Conservation (phyloP, 2,797 vertebrate genomes). For the Myotis daubentonii region DNA sequence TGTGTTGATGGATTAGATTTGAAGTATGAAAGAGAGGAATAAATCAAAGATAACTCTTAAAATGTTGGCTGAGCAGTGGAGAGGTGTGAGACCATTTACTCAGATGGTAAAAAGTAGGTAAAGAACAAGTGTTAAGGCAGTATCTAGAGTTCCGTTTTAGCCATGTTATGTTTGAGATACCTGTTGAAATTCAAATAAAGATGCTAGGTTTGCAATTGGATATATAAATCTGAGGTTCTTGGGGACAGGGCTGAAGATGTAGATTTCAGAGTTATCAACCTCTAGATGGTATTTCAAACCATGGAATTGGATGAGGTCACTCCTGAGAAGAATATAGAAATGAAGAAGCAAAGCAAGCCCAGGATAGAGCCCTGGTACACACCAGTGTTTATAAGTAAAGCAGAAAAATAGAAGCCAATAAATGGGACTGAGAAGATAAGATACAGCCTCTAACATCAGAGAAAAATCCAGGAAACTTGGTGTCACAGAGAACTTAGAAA, state of each 20-base stretch:
- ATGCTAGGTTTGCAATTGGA: background rate
- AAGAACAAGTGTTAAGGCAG: background rate
- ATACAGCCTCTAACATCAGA: background rate
- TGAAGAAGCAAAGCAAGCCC: background rate
- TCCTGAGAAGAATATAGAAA: background rate
- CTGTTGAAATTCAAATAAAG: background rate
- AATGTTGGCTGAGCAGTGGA: background rate
- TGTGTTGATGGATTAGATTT: background rate
- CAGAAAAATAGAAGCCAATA: background rate
- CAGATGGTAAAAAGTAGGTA: background rate
- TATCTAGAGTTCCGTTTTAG: background rate
- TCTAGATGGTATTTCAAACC: background rate
- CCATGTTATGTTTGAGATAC: background rate
- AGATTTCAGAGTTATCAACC: background rate
- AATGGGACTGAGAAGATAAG: background rate
- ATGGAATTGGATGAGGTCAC: background rate
- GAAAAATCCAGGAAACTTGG: background rate
- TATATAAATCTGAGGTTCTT: constrained; percentile 1
- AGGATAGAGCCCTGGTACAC: background rate
- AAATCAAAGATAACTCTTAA: background rate
- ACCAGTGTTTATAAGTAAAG: background rate
- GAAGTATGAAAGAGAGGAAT: background rate
- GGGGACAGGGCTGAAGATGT: background rate
- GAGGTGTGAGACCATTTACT: background rate
- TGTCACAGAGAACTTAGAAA: background rate